phyloP scores from a whole-genome alignment of 1,140 invertebrate species.

The Papilio machaon region DNA sequence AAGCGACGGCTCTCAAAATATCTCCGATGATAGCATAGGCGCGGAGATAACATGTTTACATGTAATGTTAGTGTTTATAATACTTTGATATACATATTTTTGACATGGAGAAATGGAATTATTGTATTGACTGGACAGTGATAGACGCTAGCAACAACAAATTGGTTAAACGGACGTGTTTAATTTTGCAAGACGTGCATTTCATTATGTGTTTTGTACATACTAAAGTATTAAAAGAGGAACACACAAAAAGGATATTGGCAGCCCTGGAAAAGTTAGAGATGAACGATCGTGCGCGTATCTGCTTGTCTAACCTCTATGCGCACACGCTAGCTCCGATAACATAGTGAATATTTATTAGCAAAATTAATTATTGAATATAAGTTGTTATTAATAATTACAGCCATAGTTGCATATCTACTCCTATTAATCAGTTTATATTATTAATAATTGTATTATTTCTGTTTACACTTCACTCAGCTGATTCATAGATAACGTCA shows the following conservation, averaged over 20 bases:
- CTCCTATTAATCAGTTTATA: not conserved
- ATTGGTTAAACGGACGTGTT: too few species aligned
- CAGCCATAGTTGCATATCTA: not conserved
- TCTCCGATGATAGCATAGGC: conserved; percentile 40
- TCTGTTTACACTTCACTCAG: not conserved
- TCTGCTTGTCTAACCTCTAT: conserved; percentile 29
- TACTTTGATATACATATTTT: conserved; percentile 22
- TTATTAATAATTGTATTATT: not conserved
- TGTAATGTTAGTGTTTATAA: conserved; percentile 16
- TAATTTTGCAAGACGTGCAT: too few species aligned
- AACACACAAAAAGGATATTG: not conserved
- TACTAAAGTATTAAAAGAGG: too few species aligned
- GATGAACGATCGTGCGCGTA: conserved; percentile 27
- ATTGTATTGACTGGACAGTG: too few species aligned
- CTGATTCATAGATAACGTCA: not conserved
- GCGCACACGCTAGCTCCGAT: conserved; percentile 1
- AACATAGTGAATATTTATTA: conserved; percentile 3
- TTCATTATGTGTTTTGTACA: too few species aligned
- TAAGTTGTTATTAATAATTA: not conserved
- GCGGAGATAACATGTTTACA: conserved; percentile 33
- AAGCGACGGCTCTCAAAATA: conserved; percentile 32
- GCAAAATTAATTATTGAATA: not conserved
- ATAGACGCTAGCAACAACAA: too few species aligned
- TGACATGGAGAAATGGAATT: not conserved
- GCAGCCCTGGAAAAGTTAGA: not conserved